A percentile compares a stretch with the other conserved stretches of the same genome.
These are phyloP conservation scores for Aldabrachelys gigantea DNA, from an alignment of 2,113 vertebrate genomes.

Conservation along the genomic window DNA sequence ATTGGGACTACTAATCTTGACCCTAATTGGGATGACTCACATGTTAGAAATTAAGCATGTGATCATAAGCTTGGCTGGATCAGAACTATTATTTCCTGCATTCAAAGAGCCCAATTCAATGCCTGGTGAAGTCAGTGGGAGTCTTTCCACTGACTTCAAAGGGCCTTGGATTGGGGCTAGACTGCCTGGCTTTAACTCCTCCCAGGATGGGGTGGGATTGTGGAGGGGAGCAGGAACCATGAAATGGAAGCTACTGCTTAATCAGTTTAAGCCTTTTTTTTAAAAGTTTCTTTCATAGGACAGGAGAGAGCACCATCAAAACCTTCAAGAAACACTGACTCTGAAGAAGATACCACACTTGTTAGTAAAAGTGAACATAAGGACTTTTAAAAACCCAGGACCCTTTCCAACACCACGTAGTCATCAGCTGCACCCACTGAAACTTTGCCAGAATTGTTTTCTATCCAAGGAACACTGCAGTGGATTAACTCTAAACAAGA, in stretches of 20 bases:
- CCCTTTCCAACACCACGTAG: background rate
- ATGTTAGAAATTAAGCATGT: background rate
- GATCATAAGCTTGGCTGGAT: background rate
- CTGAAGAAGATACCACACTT: background rate
- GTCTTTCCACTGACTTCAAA: background rate
- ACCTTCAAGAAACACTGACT: background rate
- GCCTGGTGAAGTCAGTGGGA: background rate
- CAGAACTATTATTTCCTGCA: background rate
- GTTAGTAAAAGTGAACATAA: background rate
- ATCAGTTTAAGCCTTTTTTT: background rate
- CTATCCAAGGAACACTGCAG: background rate
- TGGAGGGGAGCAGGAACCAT: background rate
- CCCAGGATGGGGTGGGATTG: background rate
- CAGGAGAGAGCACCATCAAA: background rate
- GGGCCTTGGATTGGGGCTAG: background rate
- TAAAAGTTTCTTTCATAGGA: background rate
- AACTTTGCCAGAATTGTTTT: background rate
- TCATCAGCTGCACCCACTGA: background rate
- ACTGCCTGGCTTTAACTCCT: background rate
- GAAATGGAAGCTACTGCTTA: background rate
- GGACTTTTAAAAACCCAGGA: background rate
- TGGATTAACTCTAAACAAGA: background rate
- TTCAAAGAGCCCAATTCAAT: background rate
- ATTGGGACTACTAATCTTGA: background rate
- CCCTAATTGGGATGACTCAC: background rate